phyloP scores from a whole-genome alignment of 2,888 invertebrate genomes.

The Spodoptera littoralis region DNA sequence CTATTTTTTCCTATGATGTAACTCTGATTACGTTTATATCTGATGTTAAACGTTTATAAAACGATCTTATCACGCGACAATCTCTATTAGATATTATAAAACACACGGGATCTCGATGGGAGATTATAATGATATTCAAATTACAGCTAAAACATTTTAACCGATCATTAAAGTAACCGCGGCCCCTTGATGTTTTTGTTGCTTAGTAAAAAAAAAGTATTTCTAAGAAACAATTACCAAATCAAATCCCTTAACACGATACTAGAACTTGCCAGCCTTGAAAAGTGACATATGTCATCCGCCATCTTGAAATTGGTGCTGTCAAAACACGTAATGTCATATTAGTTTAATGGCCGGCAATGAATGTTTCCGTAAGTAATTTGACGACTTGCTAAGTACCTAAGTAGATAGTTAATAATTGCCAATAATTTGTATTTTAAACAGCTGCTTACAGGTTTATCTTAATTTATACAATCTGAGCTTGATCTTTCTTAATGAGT shows the following conservation, averaged over 20 bases:
- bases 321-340: constrained; percentile 50
- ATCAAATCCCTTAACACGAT: constrained; percentile 28
- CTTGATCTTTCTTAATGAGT: neutral
- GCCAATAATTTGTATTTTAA: constrained; percentile 14
- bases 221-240: constrained; percentile 22
- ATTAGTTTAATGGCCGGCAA: constrained; percentile 42
- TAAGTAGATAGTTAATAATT: constrained; percentile 8
- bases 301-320: constrained; percentile 53
- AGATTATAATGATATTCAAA: neutral
- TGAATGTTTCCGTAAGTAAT: constrained; percentile 46
- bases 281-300: constrained; percentile 56
- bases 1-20: no score
- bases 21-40: no score
- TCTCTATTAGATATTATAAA: no score
- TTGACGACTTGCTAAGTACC: constrained; percentile 19
- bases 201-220: constrained; percentile 13
- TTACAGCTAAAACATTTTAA: constrained; percentile 10
- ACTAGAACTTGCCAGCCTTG: constrained; percentile 57
- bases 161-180: constrained; percentile 3
- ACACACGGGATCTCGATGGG: no score
- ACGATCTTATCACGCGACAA: no score
- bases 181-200: constrained; percentile 1
- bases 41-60: no score
- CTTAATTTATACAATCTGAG: neutral
- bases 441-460: neutral